Conservation (phyloP, 2,797 vertebrate species). For the Urocyon cinereoargenteus region DNA sequence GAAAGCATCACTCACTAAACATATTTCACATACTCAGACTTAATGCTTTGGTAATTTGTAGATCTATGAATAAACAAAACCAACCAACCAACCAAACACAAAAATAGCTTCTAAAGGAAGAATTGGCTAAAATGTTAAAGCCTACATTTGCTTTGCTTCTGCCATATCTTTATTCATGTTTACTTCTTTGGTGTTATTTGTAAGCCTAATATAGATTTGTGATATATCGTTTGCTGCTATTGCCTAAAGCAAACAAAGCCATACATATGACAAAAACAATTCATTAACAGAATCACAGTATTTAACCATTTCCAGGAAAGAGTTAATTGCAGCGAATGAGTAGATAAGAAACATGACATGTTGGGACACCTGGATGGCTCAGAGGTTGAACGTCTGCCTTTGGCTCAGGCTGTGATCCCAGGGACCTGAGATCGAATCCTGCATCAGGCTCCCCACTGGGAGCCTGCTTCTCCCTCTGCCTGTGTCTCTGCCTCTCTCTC, state of each 20-base stretch:
- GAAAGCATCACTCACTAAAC: neutral
- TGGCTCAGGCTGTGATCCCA: no score
- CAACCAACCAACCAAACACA: neutral
- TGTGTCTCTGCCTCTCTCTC: no score
- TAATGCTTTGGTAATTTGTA: neutral
- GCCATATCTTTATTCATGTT: neutral
- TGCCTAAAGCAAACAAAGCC: neutral
- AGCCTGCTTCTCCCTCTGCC: no score
- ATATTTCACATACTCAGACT: conserved; percentile 6
- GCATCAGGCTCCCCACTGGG: no score
- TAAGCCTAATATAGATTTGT: neutral
- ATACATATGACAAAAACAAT: neutral
- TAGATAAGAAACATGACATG: neutral
- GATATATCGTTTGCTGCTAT: neutral
- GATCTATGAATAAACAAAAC: neutral
- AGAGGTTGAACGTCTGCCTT: no score
- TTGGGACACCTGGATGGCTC: no score
- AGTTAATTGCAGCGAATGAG: neutral
- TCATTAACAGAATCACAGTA: neutral
- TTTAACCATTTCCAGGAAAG: conserved; percentile 1
- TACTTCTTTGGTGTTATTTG: conserved; percentile 31
- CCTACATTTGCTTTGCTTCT: conserved; percentile 2
- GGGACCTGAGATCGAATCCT: no score
- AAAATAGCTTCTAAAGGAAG: neutral
- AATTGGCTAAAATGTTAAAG: neutral